Conservation (phyloP, 2,888 invertebrate species). For the Globia sparganii region DNA sequence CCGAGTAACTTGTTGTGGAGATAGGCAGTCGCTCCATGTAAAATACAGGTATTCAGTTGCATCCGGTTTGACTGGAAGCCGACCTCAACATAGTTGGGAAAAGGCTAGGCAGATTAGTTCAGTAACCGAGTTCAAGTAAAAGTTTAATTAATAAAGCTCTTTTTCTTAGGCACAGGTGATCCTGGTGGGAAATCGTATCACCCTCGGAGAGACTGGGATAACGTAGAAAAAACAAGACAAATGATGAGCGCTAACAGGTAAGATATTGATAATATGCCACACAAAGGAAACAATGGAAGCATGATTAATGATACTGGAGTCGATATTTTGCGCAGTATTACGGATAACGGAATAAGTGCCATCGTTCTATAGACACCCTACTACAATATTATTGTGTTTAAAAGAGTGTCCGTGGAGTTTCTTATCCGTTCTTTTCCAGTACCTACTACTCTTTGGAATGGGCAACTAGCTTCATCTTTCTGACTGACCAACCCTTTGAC, state of each 20-base stretch:
- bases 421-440: not conserved
- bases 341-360: slow-evolving; percentile 25
- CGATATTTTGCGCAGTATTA: slow-evolving; percentile 43
- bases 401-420: not conserved
- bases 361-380: slow-evolving; percentile 15
- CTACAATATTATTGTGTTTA: slow-evolving; percentile 16
- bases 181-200: slow-evolving; percentile 83
- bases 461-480: not conserved
- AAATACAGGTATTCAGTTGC: too few relatives aligned
- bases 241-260: slow-evolving; percentile 91
- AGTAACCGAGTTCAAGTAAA: not conserved
- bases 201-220: slow-evolving; percentile 94
- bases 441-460: not conserved
- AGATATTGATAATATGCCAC: slow-evolving; percentile 57
- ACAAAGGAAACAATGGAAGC: slow-evolving; percentile 40
- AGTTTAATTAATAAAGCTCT: not conserved
- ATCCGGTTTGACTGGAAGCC: too few relatives aligned
- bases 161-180: slow-evolving; percentile 79
- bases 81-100: too few relatives aligned
- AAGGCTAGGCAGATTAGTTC: too few relatives aligned
- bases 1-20: too few relatives aligned
- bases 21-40: too few relatives aligned
- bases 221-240: slow-evolving; percentile 94
- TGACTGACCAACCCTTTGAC: too few relatives aligned
- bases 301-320: slow-evolving; percentile 49